Evolutionary conservation across 2,797 vertebrate genomes (phyloP).

Genomic region (Eptatretus atami): DNA sequence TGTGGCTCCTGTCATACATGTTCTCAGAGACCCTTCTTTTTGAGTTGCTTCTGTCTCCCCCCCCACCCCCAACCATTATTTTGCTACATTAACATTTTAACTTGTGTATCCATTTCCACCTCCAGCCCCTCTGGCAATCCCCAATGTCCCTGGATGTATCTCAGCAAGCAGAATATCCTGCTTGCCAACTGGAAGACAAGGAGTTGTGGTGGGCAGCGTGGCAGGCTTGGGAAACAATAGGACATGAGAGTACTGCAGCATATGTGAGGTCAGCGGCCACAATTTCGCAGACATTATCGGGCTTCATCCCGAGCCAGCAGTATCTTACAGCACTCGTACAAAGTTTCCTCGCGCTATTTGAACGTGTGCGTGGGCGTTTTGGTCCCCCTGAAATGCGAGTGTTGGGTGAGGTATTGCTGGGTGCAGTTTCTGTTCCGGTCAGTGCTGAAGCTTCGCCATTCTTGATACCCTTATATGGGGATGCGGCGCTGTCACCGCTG

Average conservation of each 20-base stretch:
- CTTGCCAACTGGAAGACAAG: slow-evolving; percentile 24
- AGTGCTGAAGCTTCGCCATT: slow-evolving; percentile 94
- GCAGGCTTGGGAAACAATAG: slow-evolving; percentile 85
- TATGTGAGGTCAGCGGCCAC: slow-evolving; percentile 41
- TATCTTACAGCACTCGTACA: slow-evolving; percentile 90
- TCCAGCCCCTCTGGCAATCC: no score
- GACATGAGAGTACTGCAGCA: slow-evolving; percentile 67
- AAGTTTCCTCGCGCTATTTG: slow-evolving; percentile 87
- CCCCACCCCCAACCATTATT: no score
- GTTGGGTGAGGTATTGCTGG: slow-evolving; percentile 62
- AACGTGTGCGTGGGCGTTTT: slow-evolving; percentile 76
- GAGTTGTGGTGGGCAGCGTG: slow-evolving; percentile 94
- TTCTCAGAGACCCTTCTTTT: no score
- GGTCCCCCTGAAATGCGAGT: slow-evolving; percentile 82
- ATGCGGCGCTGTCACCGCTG: slow-evolving; percentile 77
- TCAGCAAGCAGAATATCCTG: no score
- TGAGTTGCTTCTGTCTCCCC: no score
- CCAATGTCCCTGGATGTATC: no score
- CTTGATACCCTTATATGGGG: slow-evolving; percentile 84
- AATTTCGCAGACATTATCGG: slow-evolving; percentile 7
- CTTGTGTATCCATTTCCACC: no score
- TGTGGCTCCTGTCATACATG: no score
- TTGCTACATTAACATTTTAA: no score
- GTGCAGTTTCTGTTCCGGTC: slow-evolving; percentile 82
- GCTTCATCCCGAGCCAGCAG: slow-evolving; percentile 87